Percentiles rank a stretch among this genome's conserved stretches.
Conservation (phyloP, 2,113 vertebrate species). For the Pterophyllum scalare region DNA sequence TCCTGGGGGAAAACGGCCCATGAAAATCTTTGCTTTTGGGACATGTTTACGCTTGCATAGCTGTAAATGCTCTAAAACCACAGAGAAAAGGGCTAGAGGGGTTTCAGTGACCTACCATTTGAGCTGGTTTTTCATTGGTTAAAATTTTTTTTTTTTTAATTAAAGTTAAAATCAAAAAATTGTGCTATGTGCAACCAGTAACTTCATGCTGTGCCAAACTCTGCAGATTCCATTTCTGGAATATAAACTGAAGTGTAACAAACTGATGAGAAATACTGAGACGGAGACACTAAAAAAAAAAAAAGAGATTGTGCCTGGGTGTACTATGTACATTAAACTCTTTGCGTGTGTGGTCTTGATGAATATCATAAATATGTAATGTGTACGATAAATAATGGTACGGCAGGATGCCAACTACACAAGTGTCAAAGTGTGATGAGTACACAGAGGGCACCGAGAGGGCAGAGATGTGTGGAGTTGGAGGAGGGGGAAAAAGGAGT, state of each 20-base stretch:
- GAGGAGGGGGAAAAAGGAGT: not conserved
- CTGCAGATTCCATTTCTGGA: constrained; percentile 8
- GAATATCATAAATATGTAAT: constrained; percentile 59
- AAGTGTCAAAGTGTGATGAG: constrained; percentile 27
- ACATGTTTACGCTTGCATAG: constrained; percentile 1
- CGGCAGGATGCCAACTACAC: constrained; percentile 40
- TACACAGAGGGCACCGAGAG: constrained; percentile 28
- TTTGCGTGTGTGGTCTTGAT: constrained; percentile 14
- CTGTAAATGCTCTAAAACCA: not conserved
- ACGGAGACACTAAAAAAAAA: not conserved
- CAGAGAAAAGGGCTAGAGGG: too few species aligned
- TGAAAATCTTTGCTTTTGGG: not conserved
- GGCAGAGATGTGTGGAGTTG: not conserved
- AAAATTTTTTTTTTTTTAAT: too few species aligned
- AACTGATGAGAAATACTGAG: not conserved
- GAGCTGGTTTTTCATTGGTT: not conserved
- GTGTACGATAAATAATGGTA: constrained; percentile 56
- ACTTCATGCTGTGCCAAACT: not conserved
- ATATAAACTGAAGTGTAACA: constrained; percentile 11
- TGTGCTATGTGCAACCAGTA: not conserved
- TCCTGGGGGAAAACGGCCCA: not conserved
- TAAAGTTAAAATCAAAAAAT: not conserved
- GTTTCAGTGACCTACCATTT: not conserved
- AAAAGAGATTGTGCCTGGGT: not conserved
- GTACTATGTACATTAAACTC: not conserved